phyloP scores from a whole-genome alignment of 2,113 vertebrate species.

The Martes martes region DNA sequence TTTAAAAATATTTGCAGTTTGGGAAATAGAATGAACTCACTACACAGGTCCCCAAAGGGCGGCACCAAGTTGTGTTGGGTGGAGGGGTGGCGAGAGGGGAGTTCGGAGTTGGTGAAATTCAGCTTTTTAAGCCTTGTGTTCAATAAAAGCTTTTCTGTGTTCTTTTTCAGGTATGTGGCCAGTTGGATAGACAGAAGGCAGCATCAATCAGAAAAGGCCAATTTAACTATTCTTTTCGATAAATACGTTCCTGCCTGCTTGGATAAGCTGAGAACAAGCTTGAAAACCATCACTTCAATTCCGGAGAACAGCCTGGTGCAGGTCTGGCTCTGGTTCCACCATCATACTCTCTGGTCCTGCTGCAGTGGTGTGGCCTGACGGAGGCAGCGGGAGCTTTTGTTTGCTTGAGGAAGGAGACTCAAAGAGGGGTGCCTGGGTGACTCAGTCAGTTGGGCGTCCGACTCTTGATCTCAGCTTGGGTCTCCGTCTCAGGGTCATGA shows the following conservation, averaged over 20 bases:
- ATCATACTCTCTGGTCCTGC: fast-evolving
- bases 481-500: not conserved
- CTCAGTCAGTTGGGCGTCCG: not conserved
- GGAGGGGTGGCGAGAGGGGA: not conserved
- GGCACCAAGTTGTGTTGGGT: conserved; percentile 7
- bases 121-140: not conserved
- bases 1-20: conserved; percentile 53
- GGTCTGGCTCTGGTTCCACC: conserved; percentile 21
- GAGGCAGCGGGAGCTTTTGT: not conserved
- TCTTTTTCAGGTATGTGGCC: conserved; percentile 77
- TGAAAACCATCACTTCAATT: conserved; percentile 80
- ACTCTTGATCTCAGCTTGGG: not conserved
- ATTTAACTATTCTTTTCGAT: conserved; percentile 80
- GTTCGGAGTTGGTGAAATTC: not conserved
- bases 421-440: not conserved
- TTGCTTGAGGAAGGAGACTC: not conserved
- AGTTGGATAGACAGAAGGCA: conserved; percentile 80
- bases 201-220: conserved; percentile 79
- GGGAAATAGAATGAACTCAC: not conserved
- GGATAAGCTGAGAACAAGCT: conserved; percentile 75
- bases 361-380: not conserved
- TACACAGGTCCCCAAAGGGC: not conserved
- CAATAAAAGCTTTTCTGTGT: conserved; percentile 35
- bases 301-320: conserved; percentile 87
- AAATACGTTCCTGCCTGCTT: conserved; percentile 78